Evolutionary conservation across 2,888 invertebrate species (phyloP).

Genomic region (Fragum whitleyi): DNA sequence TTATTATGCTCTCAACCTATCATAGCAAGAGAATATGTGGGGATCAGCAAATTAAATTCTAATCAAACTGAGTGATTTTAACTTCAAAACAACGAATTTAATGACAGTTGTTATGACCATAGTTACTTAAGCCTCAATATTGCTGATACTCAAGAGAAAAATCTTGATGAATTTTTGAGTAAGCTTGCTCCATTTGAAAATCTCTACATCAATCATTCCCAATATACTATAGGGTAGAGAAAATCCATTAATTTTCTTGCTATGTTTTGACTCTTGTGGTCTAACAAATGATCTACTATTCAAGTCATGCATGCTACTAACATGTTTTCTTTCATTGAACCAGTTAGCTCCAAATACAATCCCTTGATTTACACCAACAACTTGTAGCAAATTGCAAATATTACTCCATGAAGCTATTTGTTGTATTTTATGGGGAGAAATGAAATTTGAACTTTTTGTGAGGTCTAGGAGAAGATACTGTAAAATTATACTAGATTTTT

Average conservation of each 20-base stretch:
- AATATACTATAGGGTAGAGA: not conserved
- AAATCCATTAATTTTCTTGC: conserved; percentile 13
- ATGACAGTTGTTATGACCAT: too few relatives aligned
- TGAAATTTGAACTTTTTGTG: not conserved
- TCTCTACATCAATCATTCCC: too few relatives aligned
- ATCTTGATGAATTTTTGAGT: too few relatives aligned
- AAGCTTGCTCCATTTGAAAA: too few relatives aligned
- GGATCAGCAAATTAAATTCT: too few relatives aligned
- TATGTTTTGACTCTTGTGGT: conserved; percentile 22
- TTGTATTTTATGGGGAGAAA: not conserved
- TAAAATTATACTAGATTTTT: too few relatives aligned
- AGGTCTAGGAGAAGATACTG: not conserved
- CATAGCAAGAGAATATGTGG: too few relatives aligned
- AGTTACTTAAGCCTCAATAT: too few relatives aligned
- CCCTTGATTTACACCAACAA: conserved; percentile 11
- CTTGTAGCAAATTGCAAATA: not conserved
- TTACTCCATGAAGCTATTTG: not conserved
- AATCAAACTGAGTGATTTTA: too few relatives aligned
- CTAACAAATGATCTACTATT: conserved; percentile 20
- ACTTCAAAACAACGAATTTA: too few relatives aligned
- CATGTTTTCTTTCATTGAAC: conserved; percentile 28
- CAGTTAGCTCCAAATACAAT: conserved; percentile 8
- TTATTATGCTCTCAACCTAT: too few relatives aligned
- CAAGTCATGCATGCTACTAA: conserved; percentile 25
- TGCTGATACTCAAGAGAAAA: too few relatives aligned